Evolutionary conservation across 2,797 vertebrate species (phyloP), one percentile per base, ranked within the genome.

Genomic region (Sebastes alutus): DNA sequence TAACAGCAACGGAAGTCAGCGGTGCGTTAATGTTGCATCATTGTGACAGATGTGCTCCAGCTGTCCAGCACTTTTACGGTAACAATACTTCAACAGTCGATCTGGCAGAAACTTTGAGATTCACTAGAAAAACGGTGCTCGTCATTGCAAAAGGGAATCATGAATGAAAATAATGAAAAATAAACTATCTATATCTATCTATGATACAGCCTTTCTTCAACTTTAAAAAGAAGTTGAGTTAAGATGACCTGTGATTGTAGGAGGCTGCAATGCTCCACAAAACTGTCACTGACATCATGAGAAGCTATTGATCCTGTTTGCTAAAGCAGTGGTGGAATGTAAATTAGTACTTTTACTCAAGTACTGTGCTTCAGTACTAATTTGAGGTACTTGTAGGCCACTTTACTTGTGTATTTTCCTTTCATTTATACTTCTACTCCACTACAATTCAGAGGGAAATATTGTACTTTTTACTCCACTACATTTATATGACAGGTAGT

Each of bases 21-120:
- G 59, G 65, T 68, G 85, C 60, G 54, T 86, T 77, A 65, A n/a
- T 25, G 73, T 89, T 90, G 56, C 89, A 73, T 90, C 75, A 86
- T 7, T 72, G 74, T 71, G 62, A 86, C 59, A 63, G 76, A 91
- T 75, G 82, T 77, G 54, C 62, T 78, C 64, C 91, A 88, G 87
- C 90, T 90, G 89, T 86, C 78, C 64, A 49, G 46, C 46, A 32
- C 75, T 76, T 81, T 85, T 85, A 84, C 56, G 0, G 81, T 72
- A 83, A 88, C 30, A 69, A 49, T 64, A 33, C 72, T 75, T 66
- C 56, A 70, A 75, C 49, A 64, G 33, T 62, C 7, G 4, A 29
- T 67, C 58, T 68, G 49, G 59, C 38, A 59, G 27, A 54, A 72
- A 76, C 60, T 42, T 70, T 55, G 33, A 38, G 54, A 52, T 8